These are phyloP conservation scores for Torymus auratus DNA, from an alignment of 2,888 invertebrate species.

Conservation along the genomic window DNA sequence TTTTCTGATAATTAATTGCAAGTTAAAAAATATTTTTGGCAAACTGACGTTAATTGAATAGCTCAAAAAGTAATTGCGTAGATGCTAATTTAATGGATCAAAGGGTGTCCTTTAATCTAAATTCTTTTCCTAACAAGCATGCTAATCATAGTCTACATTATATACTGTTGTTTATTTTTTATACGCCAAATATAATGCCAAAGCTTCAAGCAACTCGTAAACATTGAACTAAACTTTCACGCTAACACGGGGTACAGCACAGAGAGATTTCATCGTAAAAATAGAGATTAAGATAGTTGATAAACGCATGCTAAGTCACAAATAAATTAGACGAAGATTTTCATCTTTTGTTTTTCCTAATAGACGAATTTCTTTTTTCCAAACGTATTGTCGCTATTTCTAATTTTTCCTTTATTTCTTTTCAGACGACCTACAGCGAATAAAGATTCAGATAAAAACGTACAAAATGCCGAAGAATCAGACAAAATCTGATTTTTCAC, in stretches of 20 bases:
- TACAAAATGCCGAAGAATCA: constrained; percentile 41
- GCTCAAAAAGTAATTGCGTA: constrained; percentile 39
- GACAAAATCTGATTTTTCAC: constrained; percentile 24
- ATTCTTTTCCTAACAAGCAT: constrained; percentile 34
- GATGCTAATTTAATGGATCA: constrained; percentile 21
- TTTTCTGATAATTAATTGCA: no score
- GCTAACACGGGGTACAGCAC: constrained; percentile 4
- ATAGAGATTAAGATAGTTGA: neutral
- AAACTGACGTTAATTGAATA: neutral
- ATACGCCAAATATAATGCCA: constrained; percentile 27
- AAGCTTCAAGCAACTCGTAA: constrained; percentile 13
- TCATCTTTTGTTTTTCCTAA: constrained; percentile 8
- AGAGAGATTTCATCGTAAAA: constrained; percentile 29
- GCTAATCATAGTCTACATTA: constrained; percentile 40
- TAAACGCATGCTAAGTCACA: constrained; percentile 5
- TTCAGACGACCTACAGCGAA: constrained; percentile 25
- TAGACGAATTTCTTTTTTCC: constrained; percentile 13
- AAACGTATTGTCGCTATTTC: constrained; percentile 13
- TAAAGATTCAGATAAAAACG: constrained; percentile 32
- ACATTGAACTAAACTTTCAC: neutral
- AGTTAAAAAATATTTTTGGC: neutral
- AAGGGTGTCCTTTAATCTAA: constrained; percentile 27
- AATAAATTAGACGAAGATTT: neutral
- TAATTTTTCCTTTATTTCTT: constrained; percentile 10
- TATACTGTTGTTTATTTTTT: constrained; percentile 24